Conservation (phyloP, 1,140 invertebrate species). For the Microplitis mediator region DNA sequence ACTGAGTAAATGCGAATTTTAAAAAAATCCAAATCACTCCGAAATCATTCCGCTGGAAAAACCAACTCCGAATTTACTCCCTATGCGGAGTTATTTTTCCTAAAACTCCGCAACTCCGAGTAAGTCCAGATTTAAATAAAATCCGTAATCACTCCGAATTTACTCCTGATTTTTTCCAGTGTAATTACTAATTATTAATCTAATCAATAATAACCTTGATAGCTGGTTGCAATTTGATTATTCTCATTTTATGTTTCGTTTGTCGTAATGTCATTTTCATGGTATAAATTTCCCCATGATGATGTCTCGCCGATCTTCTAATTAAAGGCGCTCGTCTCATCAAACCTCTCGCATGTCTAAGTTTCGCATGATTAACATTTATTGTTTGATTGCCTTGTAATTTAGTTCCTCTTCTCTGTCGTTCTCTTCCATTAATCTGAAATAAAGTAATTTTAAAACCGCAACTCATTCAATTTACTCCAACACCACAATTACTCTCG, state of each 20-base stretch:
- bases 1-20: too few relatives aligned
- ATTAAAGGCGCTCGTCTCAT: conserved; percentile 46
- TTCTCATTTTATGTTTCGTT: conserved; percentile 68
- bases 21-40: too few relatives aligned
- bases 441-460: neutral
- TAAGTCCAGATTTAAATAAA: too few relatives aligned
- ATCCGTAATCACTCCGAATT: too few relatives aligned
- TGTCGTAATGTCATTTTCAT: conserved; percentile 66
- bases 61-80: too few relatives aligned
- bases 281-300: conserved; percentile 60
- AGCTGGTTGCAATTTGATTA: conserved; percentile 71
- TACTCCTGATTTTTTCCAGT: too few relatives aligned
- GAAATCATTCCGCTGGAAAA: too few relatives aligned
- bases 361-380: conserved; percentile 25
- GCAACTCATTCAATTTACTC: too few relatives aligned
- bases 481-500: too few relatives aligned
- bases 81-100: too few relatives aligned
- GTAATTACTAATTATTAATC: neutral
- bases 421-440: conserved; percentile 48
- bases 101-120: too few relatives aligned
- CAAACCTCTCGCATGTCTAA: conserved; percentile 21
- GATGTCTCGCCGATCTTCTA: conserved; percentile 46
- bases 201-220: conserved; percentile 61
- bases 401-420: conserved; percentile 43
- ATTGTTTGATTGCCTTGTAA: conserved; percentile 31